Evolutionary conservation across 2,113 vertebrate species (phyloP), one percentile per base, ranked within the genome.

Genomic region (Chroicocephalus ridibundus): DNA sequence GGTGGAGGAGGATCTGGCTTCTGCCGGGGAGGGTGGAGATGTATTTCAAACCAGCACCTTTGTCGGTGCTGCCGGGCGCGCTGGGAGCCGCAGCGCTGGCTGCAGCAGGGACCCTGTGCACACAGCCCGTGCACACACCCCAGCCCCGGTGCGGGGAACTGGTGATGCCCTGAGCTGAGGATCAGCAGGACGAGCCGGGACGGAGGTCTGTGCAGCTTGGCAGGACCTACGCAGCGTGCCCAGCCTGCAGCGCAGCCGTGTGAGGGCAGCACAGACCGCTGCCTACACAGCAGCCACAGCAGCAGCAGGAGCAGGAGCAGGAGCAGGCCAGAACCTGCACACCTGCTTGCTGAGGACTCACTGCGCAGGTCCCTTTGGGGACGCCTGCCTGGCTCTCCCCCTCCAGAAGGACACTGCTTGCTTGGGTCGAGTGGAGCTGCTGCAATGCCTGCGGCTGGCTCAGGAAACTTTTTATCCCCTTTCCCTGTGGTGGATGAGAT

Each of bases 181-280:
- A 38, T 36, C 57, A 18, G 31, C 11, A 2, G 32, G 26, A 26
- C 0, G 22, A 58, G 32, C 6, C 1, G 2, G 9, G 20, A 34
- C 1, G 27, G 32, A 36, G 44, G 11, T 42, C 57, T 40, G 21
- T 2, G 52, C n/a, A 44, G 61, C 6, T 54, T 2, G 0, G 42
- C 14, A 34, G 52, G 9, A 44, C 26, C 20, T 44, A 13, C 0
- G 27, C 27, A 54, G 60, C 3, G 0, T 5, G 12, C 11, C 22
- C 65, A 54, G n/a, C 12, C 46, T 6, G 29, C 76, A n/a, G 27
- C 16, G 3, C 65, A 40, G 91, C 94, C 95, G 32, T 78, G 81
- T 1, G 95, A 85, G 95, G 95, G 95, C 96, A 96, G 95, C 94
- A 96, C 81, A 97, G 94, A 97, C 96, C 88, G 11, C 82, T 32